These are phyloP conservation scores for Andricus grossulariae DNA, from an alignment of 1,140 invertebrate species.

Conservation along the genomic window DNA sequence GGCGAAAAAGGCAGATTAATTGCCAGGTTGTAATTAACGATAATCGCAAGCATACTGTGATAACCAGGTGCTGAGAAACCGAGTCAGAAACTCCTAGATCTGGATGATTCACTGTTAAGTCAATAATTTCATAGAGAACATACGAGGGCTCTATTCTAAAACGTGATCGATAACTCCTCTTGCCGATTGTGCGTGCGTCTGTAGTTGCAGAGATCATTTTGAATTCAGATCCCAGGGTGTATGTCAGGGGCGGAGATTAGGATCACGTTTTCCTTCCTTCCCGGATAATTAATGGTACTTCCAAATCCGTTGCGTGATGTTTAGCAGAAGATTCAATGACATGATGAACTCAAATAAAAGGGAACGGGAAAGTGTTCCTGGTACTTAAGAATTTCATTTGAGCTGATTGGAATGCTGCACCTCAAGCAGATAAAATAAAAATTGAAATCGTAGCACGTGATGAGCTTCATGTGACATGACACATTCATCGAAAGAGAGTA, in stretches of 20 bases:
- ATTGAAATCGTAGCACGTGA: background rate
- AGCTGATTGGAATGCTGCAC: background rate
- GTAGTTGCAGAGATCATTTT: no score
- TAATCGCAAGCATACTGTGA: background rate
- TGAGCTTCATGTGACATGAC: background rate
- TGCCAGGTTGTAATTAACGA: background rate
- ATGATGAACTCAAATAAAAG: no score
- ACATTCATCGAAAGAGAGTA: background rate
- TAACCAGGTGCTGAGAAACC: slow-evolving; percentile 40
- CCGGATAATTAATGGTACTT: no score
- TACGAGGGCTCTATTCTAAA: background rate
- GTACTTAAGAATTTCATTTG: no score
- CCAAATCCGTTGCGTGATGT: no score
- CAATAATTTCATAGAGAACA: slow-evolving; percentile 53
- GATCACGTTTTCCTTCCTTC: no score
- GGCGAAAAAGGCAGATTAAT: background rate
- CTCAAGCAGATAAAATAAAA: background rate
- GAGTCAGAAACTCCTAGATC: slow-evolving; percentile 26
- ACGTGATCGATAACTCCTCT: background rate
- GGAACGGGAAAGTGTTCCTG: no score
- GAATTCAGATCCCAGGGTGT: no score
- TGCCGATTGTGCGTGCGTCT: no score
- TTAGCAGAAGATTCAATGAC: no score
- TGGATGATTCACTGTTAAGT: slow-evolving; percentile 66
- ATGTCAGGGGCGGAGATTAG: no score